phyloP scores from a whole-genome alignment of 2,113 vertebrate species.

The Oriolus oriolus region DNA sequence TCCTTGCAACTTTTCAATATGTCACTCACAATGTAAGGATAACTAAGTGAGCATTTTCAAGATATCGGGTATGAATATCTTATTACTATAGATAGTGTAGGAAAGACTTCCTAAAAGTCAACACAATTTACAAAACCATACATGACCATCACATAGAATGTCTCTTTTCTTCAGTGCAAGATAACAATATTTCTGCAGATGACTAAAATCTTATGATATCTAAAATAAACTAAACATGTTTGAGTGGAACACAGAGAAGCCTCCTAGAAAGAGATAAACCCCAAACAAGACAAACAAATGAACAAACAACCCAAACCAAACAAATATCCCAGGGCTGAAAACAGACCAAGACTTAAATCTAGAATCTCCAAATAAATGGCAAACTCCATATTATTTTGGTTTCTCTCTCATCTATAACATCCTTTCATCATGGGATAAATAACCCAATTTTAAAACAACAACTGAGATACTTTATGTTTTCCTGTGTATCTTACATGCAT shows the following conservation, averaged over 20 bases:
- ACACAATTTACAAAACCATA: not conserved
- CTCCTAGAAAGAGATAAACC: not conserved
- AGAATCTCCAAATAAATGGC: not conserved
- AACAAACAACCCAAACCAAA: not conserved
- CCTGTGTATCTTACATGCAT: not conserved
- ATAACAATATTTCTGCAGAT: not conserved
- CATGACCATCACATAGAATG: not conserved
- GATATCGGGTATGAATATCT: rapidly evolving
- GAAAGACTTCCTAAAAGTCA: not conserved
- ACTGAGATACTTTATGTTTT: not conserved
- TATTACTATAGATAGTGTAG: not conserved
- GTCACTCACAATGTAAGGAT: not conserved
- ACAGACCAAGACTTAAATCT: not conserved
- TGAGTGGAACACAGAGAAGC: not conserved
- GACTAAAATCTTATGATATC: not conserved
- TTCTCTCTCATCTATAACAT: not conserved
- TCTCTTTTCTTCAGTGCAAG: not conserved
- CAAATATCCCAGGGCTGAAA: not conserved
- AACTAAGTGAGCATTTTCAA: not conserved
- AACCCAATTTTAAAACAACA: not conserved
- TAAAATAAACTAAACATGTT: not conserved
- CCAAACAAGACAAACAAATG: not conserved
- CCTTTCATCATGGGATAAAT: not conserved
- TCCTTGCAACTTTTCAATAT: not conserved
- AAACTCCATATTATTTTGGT: not conserved